Base-by-base conservation (phyloP, 2,888 invertebrate genomes). In the Salpingus planirostris region DNA sequence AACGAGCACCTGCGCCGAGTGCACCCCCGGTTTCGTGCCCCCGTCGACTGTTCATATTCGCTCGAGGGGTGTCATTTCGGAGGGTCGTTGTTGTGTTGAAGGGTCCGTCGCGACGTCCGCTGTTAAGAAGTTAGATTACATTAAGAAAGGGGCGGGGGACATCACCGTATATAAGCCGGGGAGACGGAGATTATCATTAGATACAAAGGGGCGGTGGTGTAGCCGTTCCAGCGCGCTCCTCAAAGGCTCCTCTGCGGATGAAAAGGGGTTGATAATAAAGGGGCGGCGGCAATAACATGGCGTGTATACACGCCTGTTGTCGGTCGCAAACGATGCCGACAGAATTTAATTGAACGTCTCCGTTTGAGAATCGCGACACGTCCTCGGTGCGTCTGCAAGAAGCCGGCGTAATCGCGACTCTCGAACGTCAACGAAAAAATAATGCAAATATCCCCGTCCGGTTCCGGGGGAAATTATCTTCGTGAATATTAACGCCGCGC, bases 271-370 rank as follows among this genome's bases (percentile, higher is more conserved):
- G 37, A 42, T 43, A 37, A 42, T 40, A 42, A 43, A 39, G 43
- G 44, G 40, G 45, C 41, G 40, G 43, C 42, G 46, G 50, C 47
- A 51, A 52, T 50, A 50, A 47, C 47, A 37, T 45, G 40, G 45
- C 49, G 46, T 51, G 53, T 49, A 50, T 53, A 53, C 51, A 55
- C 43, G 49, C 46, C 50, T 39, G 49, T 52, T 51, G 48, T 53
- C 45, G 52, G 48, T 48, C 47, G 44, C 50, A 51, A 54, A 54
- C 54, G 50, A 53, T 52, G 51, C 50, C 52, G 33, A 40, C 47
- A 29, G 48, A 47, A 48, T 49, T 49, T 51, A 51, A 52, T 54
- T 54, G 50, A 53, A 51, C 48, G 46, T 42, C 43, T 43, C 41
- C 45, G 41, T 50, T 52, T 47, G 33, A 36, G 37, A 54, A 54